These are phyloP conservation scores for Dryococelus australis DNA, from an alignment of 2,888 invertebrate species.

Conservation along the genomic window DNA sequence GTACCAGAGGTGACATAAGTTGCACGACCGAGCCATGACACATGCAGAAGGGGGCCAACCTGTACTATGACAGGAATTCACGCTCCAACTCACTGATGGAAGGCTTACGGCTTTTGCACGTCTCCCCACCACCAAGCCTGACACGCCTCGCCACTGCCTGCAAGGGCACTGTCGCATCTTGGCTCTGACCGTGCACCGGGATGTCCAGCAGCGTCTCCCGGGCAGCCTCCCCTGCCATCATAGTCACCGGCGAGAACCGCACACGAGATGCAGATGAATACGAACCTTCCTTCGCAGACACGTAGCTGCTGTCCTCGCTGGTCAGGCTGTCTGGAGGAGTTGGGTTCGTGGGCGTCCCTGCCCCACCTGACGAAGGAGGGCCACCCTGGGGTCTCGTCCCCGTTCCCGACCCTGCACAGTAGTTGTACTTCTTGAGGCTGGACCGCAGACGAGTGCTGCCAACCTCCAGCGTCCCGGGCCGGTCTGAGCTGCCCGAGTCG, in stretches of 20 bases:
- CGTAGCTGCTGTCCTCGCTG: slow-evolving; percentile 88
- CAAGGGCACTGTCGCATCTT: slow-evolving; percentile 64
- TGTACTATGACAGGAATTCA: slow-evolving; percentile 64
- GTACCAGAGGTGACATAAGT: background rate
- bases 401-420: slow-evolving; percentile 31
- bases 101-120: slow-evolving; percentile 54
- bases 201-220: slow-evolving; percentile 65
- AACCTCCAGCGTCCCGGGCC: slow-evolving; percentile 67
- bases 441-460: slow-evolving; percentile 74
- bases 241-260: slow-evolving; percentile 77
- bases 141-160: slow-evolving; percentile 59
- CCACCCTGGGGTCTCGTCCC: slow-evolving; percentile 36
- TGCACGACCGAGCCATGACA: background rate
- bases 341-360: slow-evolving; percentile 79
- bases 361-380: slow-evolving; percentile 60
- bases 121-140: slow-evolving; percentile 55
- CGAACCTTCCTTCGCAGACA: slow-evolving; percentile 80
- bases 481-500: slow-evolving; percentile 55
- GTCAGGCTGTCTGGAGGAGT: slow-evolving; percentile 86
- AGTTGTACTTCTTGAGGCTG: slow-evolving; percentile 70
- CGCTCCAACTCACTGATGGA: slow-evolving; percentile 63
- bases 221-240: slow-evolving; percentile 55
- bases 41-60: slow-evolving; percentile 27
- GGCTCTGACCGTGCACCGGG: slow-evolving; percentile 60
- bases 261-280: slow-evolving; percentile 75